Conservation (phyloP, 2,113 vertebrate species). For the Cinclus cinclus region DNA sequence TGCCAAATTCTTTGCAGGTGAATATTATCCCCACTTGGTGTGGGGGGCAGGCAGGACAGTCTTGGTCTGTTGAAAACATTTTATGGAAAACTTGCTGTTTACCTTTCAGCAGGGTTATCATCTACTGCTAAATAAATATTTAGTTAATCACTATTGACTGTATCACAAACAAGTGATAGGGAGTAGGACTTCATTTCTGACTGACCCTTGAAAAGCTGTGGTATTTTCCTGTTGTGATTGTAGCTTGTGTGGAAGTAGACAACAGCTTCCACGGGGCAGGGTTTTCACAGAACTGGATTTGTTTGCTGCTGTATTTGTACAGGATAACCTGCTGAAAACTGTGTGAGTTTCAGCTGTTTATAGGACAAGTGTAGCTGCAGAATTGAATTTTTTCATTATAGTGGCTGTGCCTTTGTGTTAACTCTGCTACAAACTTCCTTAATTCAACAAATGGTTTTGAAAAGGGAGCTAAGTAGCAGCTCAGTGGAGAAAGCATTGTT, state of each 20-base stretch:
- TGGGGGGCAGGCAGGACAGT: neutral
- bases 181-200: neutral
- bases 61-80: neutral
- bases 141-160: neutral
- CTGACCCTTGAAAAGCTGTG: neutral
- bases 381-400: neutral
- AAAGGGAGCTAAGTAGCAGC: neutral
- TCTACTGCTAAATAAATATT: neutral
- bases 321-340: neutral
- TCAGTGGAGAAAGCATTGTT: neutral
- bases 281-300: neutral
- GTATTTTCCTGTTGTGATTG: neutral
- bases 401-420: neutral
- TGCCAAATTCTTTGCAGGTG: neutral
- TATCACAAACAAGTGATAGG: neutral
- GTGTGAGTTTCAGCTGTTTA: neutral
- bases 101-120: neutral
- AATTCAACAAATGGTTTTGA: neutral
- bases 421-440: neutral
- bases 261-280: neutral
- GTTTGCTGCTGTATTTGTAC: neutral
- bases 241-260: neutral
- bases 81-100: neutral
- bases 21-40: neutral
- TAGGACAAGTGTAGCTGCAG: neutral